Conservation (phyloP, 2,797 vertebrate species). For the Masticophis lateralis region DNA sequence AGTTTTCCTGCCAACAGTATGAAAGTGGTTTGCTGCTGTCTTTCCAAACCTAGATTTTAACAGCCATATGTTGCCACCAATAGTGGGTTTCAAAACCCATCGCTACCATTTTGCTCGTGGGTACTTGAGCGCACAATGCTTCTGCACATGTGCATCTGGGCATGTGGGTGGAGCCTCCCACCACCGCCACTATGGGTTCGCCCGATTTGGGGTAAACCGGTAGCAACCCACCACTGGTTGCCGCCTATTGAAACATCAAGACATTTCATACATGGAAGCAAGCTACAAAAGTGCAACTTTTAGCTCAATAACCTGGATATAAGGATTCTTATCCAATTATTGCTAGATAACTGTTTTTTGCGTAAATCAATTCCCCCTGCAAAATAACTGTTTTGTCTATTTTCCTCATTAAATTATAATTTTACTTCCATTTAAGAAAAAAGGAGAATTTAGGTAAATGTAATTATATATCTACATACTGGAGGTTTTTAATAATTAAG, state of each 20-base stretch:
- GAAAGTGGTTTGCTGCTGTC: not conserved
- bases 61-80: not conserved
- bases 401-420: not conserved
- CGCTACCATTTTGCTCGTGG: too few species aligned
- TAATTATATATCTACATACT: not conserved
- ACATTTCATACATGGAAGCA: not conserved
- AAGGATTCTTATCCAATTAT: not conserved
- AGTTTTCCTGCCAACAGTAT: not conserved
- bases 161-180: too few species aligned
- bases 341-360: not conserved
- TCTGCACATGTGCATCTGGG: too few species aligned
- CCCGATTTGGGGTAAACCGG: too few species aligned
- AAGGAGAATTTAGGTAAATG: not conserved
- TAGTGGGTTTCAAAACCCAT: too few species aligned
- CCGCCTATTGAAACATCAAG: not conserved
- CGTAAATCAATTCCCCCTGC: too few species aligned
- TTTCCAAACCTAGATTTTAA: not conserved
- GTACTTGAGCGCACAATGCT: too few species aligned
- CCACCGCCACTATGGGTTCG: too few species aligned
- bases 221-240: not conserved
- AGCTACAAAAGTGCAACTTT: not conserved
- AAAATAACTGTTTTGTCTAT: not conserved
- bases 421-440: not conserved
- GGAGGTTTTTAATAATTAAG: not conserved
- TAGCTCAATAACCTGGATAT: too few species aligned